These are phyloP conservation scores for Burhinus oedicnemus DNA, from an alignment of 2,113 vertebrate species.

Conservation along the genomic window DNA sequence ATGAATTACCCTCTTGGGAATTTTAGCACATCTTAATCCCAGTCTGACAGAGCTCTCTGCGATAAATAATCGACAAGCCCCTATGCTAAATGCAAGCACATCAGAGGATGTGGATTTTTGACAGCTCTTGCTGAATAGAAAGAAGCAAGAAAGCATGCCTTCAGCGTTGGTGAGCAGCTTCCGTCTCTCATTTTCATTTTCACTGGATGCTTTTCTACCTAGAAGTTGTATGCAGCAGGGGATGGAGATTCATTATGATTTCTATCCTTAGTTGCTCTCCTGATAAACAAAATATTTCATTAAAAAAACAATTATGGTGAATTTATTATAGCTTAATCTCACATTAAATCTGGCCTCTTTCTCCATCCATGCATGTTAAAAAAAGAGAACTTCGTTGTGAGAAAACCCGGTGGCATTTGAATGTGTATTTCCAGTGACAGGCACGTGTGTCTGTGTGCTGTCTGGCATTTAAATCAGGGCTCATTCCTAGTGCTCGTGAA, in stretches of 20 bases:
- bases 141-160: not conserved
- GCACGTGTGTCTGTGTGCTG: not conserved
- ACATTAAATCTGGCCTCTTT: not conserved
- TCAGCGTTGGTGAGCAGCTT: slow-evolving; percentile 1
- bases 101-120: slow-evolving; percentile 70
- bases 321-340: slow-evolving; percentile 25
- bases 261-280: slow-evolving; percentile 14
- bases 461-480: not conserved
- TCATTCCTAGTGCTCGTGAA: not conserved
- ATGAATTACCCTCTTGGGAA: slow-evolving; percentile 76
- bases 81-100: slow-evolving; percentile 68
- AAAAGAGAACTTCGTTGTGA: not conserved
- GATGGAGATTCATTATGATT: not conserved
- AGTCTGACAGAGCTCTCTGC: slow-evolving; percentile 66
- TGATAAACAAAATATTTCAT: slow-evolving; percentile 14
- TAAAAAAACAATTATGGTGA: not conserved
- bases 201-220: not conserved
- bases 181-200: slow-evolving; percentile 51
- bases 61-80: slow-evolving; percentile 72
- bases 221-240: not conserved
- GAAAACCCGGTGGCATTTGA: not conserved
- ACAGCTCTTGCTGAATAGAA: slow-evolving; percentile 60
- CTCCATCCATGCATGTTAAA: not conserved
- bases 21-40: slow-evolving; percentile 80
- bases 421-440: not conserved